These are phyloP conservation scores for Chamaetylas fuelleborni DNA, from an alignment of 2,113 vertebrate species.

Conservation along the genomic window DNA sequence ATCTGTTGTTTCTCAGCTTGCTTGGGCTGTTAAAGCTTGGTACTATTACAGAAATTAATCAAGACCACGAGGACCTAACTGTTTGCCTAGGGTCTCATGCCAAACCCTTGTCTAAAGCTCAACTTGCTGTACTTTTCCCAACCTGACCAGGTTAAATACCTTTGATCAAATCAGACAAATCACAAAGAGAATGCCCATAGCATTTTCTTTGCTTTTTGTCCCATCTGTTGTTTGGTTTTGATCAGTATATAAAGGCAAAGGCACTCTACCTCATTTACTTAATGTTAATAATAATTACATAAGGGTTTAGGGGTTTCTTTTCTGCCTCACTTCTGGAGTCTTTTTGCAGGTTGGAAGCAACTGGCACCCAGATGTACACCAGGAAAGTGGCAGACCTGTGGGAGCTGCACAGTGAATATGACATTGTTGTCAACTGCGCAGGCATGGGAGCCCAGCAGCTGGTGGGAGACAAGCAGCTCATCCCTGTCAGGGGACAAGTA, in stretches of 20 bases:
- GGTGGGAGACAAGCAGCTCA: conserved; percentile 70
- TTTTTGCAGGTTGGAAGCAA: conserved; percentile 72
- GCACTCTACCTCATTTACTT: not conserved
- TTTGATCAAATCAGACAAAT: not conserved
- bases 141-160: not conserved
- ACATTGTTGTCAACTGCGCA: conserved; percentile 87
- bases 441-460: conserved; percentile 83
- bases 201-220: not conserved
- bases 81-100: not conserved
- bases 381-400: conserved; percentile 78
- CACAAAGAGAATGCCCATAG: not conserved
- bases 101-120: not conserved
- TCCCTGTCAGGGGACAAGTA: conserved; percentile 86
- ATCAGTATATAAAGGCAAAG: not conserved
- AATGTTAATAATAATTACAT: not conserved
- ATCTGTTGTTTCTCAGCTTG: not conserved
- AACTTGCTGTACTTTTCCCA: not conserved
- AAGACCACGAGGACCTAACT: not conserved
- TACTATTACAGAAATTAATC: not conserved
- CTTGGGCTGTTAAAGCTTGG: not conserved
- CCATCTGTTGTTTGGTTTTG: not conserved
- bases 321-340: not conserved
- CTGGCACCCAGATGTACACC: conserved; percentile 71
- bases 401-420: conserved; percentile 76
- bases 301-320: not conserved